Evolutionary conservation across 2,797 vertebrate species (phyloP), one percentile per base, ranked within the genome.

Genomic region (Crocodylus rhombifer): DNA sequence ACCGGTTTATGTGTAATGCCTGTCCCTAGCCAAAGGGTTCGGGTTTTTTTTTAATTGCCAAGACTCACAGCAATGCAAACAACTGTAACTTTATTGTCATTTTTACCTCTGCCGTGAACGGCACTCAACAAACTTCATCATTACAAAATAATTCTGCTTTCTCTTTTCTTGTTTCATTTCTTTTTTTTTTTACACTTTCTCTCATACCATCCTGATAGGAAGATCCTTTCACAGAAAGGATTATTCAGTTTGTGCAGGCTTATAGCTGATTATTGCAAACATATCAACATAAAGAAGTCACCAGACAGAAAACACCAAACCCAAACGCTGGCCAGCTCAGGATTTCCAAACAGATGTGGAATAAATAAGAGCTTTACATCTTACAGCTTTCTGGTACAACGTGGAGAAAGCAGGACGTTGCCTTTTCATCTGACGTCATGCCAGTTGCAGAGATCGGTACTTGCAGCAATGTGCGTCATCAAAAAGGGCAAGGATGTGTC

Each of bases 141-240:
- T 96, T 97, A 98, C 97, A 98, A 98, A 98, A 97, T 60, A 71
- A 96, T 95, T 91, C 86, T 60, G 93, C 95, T 97, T 97, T 58
- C 83, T 94, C 92, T 95, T 96, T 97, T 87, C 80, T 5, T 0
- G 2, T 1, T 75, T 81, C 78, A 21, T 55, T 71, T 83, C 20
- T 33, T 4, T 57, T 42, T 42, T 4, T 25, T 88, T 88, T 93
- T 2, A 63, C 94, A 42, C 80, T 4, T 75, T 82, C 89, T 88
- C 94, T 95, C 96, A 96, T 95, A 89, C 87, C 94, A 87, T 97
- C 96, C 96, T 17, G 94, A 97, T 36, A 89, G 96, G 96, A 93
- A 93, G 97, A 98, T 98, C 99, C 99, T 99, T 99, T 99, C 99
- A 99, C 98, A 98, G 99, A 99, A 99, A 99, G 99, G 99, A 98